Evolutionary conservation across 1,140 invertebrate genomes (phyloP).

Genomic region (Holcopasites calliopsidis): DNA sequence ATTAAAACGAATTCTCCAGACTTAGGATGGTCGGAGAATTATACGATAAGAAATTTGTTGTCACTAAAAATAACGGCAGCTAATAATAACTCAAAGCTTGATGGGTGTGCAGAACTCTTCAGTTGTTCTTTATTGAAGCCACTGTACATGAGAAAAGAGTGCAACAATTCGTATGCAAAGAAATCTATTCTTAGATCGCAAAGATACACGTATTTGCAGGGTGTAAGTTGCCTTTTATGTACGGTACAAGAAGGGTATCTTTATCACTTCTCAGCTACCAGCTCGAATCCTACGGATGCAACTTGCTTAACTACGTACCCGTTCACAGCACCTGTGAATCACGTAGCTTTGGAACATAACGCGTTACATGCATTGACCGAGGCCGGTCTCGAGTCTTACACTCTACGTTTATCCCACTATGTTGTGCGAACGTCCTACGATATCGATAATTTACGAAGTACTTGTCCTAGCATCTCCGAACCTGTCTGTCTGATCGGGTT

Average conservation of each 20-base stretch:
- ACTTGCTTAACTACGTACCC: slow-evolving; percentile 81
- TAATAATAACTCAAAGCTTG: slow-evolving; percentile 49
- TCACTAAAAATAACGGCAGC: slow-evolving; percentile 68
- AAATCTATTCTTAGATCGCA: slow-evolving; percentile 74
- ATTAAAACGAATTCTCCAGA: slow-evolving; percentile 76
- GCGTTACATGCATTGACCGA: slow-evolving; percentile 88
- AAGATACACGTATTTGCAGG: slow-evolving; percentile 72
- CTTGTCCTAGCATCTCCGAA: slow-evolving; percentile 82
- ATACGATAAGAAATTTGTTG: slow-evolving; percentile 70
- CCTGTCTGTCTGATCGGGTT: slow-evolving; percentile 87
- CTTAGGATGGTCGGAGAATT: slow-evolving; percentile 77
- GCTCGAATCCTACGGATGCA: slow-evolving; percentile 55
- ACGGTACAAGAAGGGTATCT: slow-evolving; percentile 82
- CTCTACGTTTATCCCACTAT: slow-evolving; percentile 83
- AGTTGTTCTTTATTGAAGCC: slow-evolving; percentile 73
- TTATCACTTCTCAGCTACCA: slow-evolving; percentile 79
- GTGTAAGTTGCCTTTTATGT: slow-evolving; percentile 79
- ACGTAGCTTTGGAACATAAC: slow-evolving; percentile 84
- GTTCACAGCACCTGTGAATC: slow-evolving; percentile 86
- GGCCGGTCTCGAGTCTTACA: slow-evolving; percentile 89
- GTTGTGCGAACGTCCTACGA: slow-evolving; percentile 72
- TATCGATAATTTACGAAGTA: slow-evolving; percentile 68
- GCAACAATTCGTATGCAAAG: slow-evolving; percentile 65
- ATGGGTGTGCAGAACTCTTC: slow-evolving; percentile 70
- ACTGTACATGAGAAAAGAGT: slow-evolving; percentile 71